Evolutionary conservation across 1,140 invertebrate species (phyloP).

Genomic region (Aleiodes sp.): DNA sequence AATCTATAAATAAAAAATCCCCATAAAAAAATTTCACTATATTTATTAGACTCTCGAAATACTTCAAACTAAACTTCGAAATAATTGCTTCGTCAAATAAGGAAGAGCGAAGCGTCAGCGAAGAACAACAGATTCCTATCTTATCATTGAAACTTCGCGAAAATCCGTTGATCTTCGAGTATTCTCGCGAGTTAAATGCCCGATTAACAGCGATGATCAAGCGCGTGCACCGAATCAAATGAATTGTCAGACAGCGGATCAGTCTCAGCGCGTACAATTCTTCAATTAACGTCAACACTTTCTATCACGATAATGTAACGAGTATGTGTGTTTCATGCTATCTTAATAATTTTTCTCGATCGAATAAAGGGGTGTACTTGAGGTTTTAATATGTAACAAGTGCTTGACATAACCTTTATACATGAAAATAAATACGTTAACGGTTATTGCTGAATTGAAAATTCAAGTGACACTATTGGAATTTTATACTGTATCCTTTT

Average conservation of each 20-base stretch:
- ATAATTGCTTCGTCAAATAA: neutral
- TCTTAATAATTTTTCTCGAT: neutral
- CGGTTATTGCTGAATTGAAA: neutral
- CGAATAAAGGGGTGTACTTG: neutral
- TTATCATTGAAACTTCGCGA: conserved; percentile 5
- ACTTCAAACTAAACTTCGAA: too few species aligned
- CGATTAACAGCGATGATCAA: neutral
- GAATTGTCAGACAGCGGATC: neutral
- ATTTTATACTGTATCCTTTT: neutral
- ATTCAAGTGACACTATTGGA: neutral
- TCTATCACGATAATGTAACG: neutral
- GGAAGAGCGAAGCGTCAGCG: neutral
- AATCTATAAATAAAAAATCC: too few species aligned
- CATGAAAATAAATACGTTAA: neutral
- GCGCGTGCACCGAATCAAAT: neutral
- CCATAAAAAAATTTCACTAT: too few species aligned
- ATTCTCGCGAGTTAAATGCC: conserved; percentile 10
- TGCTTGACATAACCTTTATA: neutral
- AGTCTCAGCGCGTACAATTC: neutral
- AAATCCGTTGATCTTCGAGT: neutral
- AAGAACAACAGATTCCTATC: conserved; percentile 11
- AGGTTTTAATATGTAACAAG: neutral
- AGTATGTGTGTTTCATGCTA: neutral
- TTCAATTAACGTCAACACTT: neutral
- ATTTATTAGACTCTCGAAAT: too few species aligned